Conservation (phyloP, 2,888 invertebrate species). For the Campoplex capitator region DNA sequence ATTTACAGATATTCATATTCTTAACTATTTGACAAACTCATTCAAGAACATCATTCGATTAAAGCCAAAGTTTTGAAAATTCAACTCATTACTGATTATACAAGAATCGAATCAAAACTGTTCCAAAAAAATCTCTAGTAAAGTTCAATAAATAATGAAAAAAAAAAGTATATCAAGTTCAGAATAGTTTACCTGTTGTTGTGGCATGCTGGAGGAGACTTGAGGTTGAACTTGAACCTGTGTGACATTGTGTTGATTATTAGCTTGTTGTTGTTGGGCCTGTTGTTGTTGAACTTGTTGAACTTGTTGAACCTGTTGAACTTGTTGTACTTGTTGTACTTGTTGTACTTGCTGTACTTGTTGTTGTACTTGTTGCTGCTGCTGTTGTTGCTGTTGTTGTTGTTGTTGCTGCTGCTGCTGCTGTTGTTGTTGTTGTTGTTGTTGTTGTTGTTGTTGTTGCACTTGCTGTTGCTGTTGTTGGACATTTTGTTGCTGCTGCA, state of each 20-base stretch:
- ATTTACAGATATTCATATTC: too few relatives aligned
- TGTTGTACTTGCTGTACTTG: slow-evolving; percentile 81
- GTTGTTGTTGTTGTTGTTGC: slow-evolving; percentile 75
- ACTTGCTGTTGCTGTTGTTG: slow-evolving; percentile 76
- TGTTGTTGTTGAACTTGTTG: slow-evolving; percentile 71
- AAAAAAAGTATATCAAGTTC: neutral
- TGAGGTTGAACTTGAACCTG: slow-evolving; percentile 83
- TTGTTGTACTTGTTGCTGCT: slow-evolving; percentile 78
- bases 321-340: slow-evolving; percentile 70
- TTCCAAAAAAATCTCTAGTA: neutral
- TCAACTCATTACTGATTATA: neutral
- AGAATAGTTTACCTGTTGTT: slow-evolving; percentile 79
- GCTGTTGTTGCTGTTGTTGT: slow-evolving; percentile 78
- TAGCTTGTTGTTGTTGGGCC: slow-evolving; percentile 77
- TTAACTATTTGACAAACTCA: too few relatives aligned
- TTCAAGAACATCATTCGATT: too few relatives aligned
- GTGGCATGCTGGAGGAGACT: slow-evolving; percentile 85
- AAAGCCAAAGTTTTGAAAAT: too few relatives aligned
- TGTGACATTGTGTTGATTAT: slow-evolving; percentile 81
- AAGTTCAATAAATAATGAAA: neutral
- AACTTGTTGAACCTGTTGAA: slow-evolving; percentile 73
- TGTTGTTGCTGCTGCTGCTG: slow-evolving; percentile 78
- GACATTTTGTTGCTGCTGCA: slow-evolving; percentile 78
- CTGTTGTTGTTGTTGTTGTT: slow-evolving; percentile 78
- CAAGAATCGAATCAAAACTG: neutral